These are phyloP conservation scores for Stenolophus ochropezus DNA, from an alignment of 2,888 invertebrate species.

Conservation along the genomic window DNA sequence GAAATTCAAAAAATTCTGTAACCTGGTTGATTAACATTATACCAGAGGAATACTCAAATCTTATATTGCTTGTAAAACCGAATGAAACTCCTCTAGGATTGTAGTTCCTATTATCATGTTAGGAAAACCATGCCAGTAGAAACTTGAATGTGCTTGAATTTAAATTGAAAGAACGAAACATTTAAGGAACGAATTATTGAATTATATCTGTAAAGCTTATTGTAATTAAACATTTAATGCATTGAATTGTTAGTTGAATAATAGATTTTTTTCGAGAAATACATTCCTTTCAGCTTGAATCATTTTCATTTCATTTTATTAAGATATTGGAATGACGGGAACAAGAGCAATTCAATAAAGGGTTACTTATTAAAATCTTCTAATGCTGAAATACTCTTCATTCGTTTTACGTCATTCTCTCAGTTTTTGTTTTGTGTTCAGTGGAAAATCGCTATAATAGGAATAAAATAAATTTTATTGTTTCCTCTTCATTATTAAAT, in stretches of 20 bases:
- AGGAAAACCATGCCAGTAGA: too few relatives aligned
- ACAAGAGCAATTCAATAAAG: slow-evolving; percentile 8
- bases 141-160: too few relatives aligned
- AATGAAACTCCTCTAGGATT: too few relatives aligned
- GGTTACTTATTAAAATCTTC: slow-evolving; percentile 5
- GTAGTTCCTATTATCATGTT: too few relatives aligned
- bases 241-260: neutral
- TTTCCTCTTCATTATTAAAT: neutral
- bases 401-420: neutral
- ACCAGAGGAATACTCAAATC: too few relatives aligned
- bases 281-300: neutral
- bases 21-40: too few relatives aligned
- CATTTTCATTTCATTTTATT: neutral
- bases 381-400: neutral
- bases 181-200: neutral
- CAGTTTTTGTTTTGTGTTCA: neutral
- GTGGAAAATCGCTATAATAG: neutral
- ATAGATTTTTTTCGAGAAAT: neutral
- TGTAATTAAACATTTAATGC: slow-evolving; percentile 8
- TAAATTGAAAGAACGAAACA: neutral
- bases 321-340: slow-evolving; percentile 5
- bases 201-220: neutral
- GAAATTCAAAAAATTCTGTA: too few relatives aligned
- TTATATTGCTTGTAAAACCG: too few relatives aligned
- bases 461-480: neutral